These are phyloP conservation scores for Papilio aristodemus DNA, from an alignment of 1,140 invertebrate species.

Conservation along the genomic window DNA sequence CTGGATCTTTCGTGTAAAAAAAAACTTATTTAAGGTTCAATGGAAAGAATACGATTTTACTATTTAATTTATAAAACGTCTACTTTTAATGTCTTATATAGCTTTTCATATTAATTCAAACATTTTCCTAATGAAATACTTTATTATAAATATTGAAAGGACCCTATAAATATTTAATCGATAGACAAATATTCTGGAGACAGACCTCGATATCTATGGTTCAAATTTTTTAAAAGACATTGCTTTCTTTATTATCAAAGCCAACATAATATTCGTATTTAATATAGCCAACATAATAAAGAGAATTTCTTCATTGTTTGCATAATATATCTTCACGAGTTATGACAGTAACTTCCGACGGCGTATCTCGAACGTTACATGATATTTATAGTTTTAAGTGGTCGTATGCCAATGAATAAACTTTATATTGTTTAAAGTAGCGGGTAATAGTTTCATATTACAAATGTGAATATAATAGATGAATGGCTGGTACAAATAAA, in stretches of 20 bases:
- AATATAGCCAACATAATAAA: too few relatives aligned
- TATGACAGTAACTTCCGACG: neutral
- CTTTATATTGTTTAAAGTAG: neutral
- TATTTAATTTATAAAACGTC: too few relatives aligned
- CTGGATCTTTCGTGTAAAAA: too few relatives aligned
- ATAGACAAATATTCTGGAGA: too few relatives aligned
- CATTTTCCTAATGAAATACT: neutral
- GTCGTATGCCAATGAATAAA: neutral
- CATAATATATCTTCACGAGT: neutral
- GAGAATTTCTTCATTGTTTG: neutral
- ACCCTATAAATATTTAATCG: neutral
- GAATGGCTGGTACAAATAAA: too few relatives aligned
- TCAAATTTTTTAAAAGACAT: neutral
- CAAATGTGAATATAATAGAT: too few relatives aligned
- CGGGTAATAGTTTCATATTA: neutral
- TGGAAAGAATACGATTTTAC: too few relatives aligned
- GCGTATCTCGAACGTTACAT: neutral
- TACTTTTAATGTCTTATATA: neutral
- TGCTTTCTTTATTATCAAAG: neutral
- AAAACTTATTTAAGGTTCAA: too few relatives aligned
- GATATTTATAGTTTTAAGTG: slow-evolving; percentile 1
- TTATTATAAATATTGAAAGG: neutral
- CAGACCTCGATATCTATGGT: too few relatives aligned
- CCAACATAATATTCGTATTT: neutral
- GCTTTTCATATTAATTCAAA: neutral